Evolutionary conservation across 1,140 invertebrate genomes (phyloP).

Genomic region (Ctenoplectra terminalis): DNA sequence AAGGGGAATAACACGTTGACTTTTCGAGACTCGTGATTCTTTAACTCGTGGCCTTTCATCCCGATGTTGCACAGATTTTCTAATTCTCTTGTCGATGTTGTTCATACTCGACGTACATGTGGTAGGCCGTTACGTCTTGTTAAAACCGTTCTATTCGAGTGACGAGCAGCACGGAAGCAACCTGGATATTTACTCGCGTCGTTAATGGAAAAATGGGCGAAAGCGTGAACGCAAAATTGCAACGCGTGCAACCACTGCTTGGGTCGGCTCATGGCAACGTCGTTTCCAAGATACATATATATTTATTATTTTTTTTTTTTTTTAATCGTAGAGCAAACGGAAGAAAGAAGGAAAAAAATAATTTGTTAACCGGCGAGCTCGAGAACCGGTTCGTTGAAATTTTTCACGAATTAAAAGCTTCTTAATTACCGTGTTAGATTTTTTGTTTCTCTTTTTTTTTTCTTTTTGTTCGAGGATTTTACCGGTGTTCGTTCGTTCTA

Average conservation of each 20-base stretch:
- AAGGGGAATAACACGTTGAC: neutral
- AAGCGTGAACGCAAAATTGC: conserved; percentile 62
- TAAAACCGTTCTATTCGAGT: conserved; percentile 35
- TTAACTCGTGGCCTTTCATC: too few relatives aligned
- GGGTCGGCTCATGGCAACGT: neutral
- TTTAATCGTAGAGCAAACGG: neutral
- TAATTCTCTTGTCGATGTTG: too few relatives aligned
- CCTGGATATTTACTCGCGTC: conserved; percentile 60
- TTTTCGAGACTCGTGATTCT: neutral
- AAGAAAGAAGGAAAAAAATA: neutral
- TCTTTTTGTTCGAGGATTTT: neutral
- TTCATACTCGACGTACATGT: too few relatives aligned
- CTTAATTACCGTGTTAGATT: conserved; percentile 23
- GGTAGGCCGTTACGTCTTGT: conserved; percentile 3
- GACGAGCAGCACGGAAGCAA: conserved; percentile 54
- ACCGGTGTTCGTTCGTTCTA: neutral
- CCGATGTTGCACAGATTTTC: neutral
- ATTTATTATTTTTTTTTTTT: neutral
- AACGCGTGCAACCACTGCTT: neutral
- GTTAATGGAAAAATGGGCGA: conserved; percentile 65
- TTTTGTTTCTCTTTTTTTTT: neutral
- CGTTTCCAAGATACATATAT: neutral
- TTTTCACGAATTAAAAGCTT: conserved; percentile 22
- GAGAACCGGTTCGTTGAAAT: conserved; percentile 12
- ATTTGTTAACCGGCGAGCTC: neutral